Evolutionary conservation across 2,113 vertebrate species (phyloP).

Genomic region (Tonatia bakeri): DNA sequence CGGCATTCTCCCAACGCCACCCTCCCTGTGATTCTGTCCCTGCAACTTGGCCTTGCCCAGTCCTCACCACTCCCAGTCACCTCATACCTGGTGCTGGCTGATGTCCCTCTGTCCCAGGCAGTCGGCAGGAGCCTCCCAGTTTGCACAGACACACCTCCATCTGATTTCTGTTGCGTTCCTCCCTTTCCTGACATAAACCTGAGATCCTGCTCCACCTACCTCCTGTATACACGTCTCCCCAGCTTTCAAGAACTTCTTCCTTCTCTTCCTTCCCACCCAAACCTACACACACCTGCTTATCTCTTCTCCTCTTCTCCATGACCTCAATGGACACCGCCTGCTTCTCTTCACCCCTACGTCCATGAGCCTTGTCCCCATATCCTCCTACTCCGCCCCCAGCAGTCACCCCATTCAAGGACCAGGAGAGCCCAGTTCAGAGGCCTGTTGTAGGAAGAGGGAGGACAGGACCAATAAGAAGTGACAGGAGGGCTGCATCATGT

Average conservation of each 20-base stretch:
- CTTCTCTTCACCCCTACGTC: not conserved
- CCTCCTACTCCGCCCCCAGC: not conserved
- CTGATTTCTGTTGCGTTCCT: not conserved
- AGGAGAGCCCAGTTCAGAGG: rapidly evolving
- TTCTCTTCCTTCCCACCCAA: not conserved
- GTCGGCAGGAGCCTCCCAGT: not conserved
- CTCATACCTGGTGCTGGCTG: rapidly evolving
- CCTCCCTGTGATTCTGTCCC: not conserved
- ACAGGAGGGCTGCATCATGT: not conserved
- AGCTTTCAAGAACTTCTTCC: not conserved
- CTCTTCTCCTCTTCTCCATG: too few species aligned
- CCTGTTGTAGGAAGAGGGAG: not conserved
- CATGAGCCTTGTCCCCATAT: not conserved
- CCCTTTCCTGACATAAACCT: not conserved
- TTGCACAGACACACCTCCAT: not conserved
- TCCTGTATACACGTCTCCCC: not conserved
- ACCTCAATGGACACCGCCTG: not conserved
- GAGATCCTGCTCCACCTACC: not conserved
- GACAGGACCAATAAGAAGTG: not conserved
- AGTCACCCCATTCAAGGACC: not conserved
- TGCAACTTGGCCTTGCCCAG: not conserved
- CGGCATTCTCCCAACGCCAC: not conserved
- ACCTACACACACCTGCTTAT: not conserved
- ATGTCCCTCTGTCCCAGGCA: not conserved
- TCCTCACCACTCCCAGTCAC: not conserved